Evolutionary conservation across 2,113 vertebrate genomes (phyloP), one percentile per base, ranked within the genome.

Genomic region (Hemiprocne comata): DNA sequence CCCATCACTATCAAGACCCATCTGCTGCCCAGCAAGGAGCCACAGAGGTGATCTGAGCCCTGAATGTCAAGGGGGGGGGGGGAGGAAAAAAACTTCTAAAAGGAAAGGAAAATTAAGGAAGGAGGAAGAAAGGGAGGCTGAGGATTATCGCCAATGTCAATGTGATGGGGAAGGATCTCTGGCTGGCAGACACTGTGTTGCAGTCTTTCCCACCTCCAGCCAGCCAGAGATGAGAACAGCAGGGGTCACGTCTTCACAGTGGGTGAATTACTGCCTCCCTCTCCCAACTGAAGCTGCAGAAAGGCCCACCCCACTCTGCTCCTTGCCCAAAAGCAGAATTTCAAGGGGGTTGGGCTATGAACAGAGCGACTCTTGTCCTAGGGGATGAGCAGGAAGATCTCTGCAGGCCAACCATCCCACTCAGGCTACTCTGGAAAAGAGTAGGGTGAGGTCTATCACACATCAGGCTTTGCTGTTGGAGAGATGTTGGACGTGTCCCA

Each of bases 231-330:
- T n/a, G 53, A 77, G 53, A 81, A 60, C 25, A 54, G 66, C 36
- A 40, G 3, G 3, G 57, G 24, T 4, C 16, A 46, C 16, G 9
- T 8, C 31, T 75, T 64, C 24, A 20, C 0, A 0, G 25, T 1
- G 4, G 14, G 5, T 54, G 33, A 28, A 40, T 15, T 38, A 4
- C 42, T 92, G 38, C 33, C 11, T 79, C 33, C 28, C 4, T 28
- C 9, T 71, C n/a, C 17, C 3, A 2, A 8, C 28, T 50, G 64
- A 34, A 89, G 64, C 38, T 88, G 62, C 33, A 69, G 18, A 90
- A 53, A 69, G 23, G 6, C 33, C 24, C 15, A 6, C 3, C 13
- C 18, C 4, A 2, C 21, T 24, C 51, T 77, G 31, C 40, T 67
- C 0, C 0, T 34, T 72, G 67, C 40, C 26, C 29, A 53, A 34